Base-by-base conservation (phyloP, 1,140 invertebrate species). In the Eriosoma lanigerum region DNA sequence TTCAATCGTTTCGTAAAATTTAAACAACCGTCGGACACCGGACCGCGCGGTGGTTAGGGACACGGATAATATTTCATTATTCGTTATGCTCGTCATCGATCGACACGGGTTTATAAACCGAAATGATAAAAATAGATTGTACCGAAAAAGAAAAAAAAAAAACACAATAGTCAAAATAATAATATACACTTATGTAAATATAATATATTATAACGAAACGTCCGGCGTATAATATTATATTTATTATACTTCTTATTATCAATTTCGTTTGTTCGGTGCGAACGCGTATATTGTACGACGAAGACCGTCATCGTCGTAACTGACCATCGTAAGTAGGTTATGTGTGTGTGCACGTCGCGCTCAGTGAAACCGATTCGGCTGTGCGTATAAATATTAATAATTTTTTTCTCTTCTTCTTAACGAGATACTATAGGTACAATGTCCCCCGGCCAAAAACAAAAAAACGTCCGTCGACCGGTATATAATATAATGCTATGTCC, bases 271-370 rank as follows among this genome's bases (percentile, higher is more conserved):
- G 3, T 24, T 44, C 3, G 19, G n/a, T 38, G n/a, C n/a, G n/a
- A n/a, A 44, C 19, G 32, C 32, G 17, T 64, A 38, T 8, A 38
- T n/a, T n/a, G n/a, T n/a, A 38, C 19, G 13, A 48, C 15, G 75
- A 78, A 78, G 17, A 60, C 21, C 38, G 62, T n/a, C n/a, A n/a
- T n/a, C n/a, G n/a, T n/a, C n/a, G n/a, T n/a, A n/a, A n/a, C 56
- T 78, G 56, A 78, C 75, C 75, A 78, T 62, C 62, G 38, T 60
- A 78, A 78, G 75, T 78, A 78, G 75, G 75, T 78, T 78, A 78
- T 68, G 32, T 38, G 50, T 38, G 29, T 44, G 50, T 58, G 54
- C 38, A 17, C 21, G 73, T 56, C 15, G 73, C n/a, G 32, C 8
- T 3, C 54, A 38, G 73, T 76, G 73, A 76, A 76, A 76, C 52